Conservation (phyloP, 2,113 vertebrate species). For the Aramus guarauna region DNA sequence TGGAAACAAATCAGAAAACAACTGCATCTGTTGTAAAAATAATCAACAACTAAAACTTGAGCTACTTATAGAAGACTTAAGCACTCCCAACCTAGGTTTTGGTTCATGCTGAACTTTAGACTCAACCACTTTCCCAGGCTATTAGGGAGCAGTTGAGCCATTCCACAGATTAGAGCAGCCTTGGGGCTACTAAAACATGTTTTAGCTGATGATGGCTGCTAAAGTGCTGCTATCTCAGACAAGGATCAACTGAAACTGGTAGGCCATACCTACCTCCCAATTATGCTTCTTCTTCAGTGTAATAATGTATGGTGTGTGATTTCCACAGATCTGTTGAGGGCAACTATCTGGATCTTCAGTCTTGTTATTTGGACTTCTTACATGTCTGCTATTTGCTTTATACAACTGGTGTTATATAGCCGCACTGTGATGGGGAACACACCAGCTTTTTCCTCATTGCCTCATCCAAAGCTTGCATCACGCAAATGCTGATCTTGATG, state of each 20-base stretch:
- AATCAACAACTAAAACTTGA: not conserved
- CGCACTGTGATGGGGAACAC: not conserved
- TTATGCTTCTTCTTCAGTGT: not conserved
- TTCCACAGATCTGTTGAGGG: not conserved
- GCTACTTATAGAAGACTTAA: not conserved
- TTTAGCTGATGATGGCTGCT: not conserved
- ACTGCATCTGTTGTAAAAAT: not conserved
- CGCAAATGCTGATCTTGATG: not conserved
- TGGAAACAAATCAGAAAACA: not conserved
- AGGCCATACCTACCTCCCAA: not conserved
- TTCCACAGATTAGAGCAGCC: not conserved
- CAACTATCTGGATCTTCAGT: not conserved
- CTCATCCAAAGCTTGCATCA: not conserved
- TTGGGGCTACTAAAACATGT: not conserved
- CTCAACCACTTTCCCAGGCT: not conserved
- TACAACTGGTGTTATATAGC: not conserved
- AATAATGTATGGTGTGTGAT: rapidly evolving
- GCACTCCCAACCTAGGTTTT: not conserved
- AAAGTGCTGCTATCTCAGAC: not conserved
- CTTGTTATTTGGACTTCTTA: not conserved
- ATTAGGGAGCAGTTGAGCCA: not conserved
- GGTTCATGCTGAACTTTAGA: not conserved
- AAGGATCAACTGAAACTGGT: not conserved
- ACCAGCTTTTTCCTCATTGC: not conserved
- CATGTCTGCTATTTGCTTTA: not conserved